phyloP scores from a whole-genome alignment of 2,113 vertebrate species.

The Procavia capensis region DNA sequence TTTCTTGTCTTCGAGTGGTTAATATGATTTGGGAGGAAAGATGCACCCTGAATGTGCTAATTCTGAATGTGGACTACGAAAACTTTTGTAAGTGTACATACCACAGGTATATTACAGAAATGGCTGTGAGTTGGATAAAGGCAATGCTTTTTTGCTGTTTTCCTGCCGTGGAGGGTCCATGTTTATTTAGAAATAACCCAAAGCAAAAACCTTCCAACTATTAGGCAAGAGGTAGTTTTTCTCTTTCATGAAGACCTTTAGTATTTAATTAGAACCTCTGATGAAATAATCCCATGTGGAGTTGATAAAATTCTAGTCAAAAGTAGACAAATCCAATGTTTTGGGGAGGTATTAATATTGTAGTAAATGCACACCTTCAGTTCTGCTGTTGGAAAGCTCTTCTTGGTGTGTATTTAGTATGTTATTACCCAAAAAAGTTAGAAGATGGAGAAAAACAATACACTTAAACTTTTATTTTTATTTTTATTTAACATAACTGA shows the following conservation, averaged over 20 bases:
- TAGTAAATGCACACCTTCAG: not conserved
- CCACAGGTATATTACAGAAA: not conserved
- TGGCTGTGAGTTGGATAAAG: not conserved
- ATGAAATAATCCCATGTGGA: not conserved
- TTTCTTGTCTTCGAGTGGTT: conserved; percentile 28
- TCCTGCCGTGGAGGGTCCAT: not conserved
- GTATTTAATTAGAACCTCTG: not conserved
- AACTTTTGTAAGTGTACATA: not conserved
- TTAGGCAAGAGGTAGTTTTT: not conserved
- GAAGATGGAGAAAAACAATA: not conserved
- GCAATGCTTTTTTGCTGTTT: not conserved
- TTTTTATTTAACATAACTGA: too few species aligned
- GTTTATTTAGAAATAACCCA: not conserved
- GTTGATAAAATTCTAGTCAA: conserved; percentile 20
- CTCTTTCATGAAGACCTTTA: not conserved
- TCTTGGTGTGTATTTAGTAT: not conserved
- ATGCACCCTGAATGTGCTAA: not conserved
- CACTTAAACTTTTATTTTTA: not conserved
- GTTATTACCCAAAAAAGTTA: conserved; percentile 7
- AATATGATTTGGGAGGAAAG: conserved; percentile 1
- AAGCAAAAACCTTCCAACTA: not conserved
- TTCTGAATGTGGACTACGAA: conserved; percentile 19
- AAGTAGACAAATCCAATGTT: not conserved
- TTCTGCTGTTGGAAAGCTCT: conserved; percentile 11
- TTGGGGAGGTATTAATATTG: not conserved